Conservation (phyloP, 2,797 vertebrate genomes). For the Euthynnus affinis region DNA sequence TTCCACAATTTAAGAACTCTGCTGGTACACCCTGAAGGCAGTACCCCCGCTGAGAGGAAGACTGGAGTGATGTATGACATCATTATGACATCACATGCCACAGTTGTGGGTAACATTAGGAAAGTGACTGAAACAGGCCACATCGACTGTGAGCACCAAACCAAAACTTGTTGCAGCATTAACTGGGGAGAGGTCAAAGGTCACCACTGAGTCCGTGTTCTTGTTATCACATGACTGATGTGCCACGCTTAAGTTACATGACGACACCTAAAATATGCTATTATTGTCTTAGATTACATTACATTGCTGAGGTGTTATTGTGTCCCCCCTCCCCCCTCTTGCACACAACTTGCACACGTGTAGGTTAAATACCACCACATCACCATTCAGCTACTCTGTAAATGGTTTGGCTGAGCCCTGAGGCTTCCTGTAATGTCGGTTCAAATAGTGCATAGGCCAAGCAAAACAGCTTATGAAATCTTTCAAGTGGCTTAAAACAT, state of each 20-base stretch:
- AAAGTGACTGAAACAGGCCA: background rate
- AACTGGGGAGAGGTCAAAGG: background rate
- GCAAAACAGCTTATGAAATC: conserved; percentile 41
- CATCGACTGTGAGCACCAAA: conserved; percentile 2
- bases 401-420: background rate
- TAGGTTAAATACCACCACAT: conserved; percentile 3
- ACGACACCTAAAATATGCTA: background rate
- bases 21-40: background rate
- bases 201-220: background rate
- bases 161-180: background rate
- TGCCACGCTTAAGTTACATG: background rate
- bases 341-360: background rate
- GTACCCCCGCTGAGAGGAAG: conserved; percentile 6
- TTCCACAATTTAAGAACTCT: background rate
- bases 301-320: background rate
- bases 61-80: conserved; percentile 31
- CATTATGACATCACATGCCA: conserved; percentile 27
- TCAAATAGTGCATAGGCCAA: conserved; percentile 9
- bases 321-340: background rate
- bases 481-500: conserved; percentile 31
- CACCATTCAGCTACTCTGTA: conserved; percentile 17
- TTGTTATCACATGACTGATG: background rate
- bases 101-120: conserved; percentile 8
- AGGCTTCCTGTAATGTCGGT: background rate
- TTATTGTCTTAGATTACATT: background rate